Evolutionary conservation across 2,113 vertebrate genomes (phyloP).

Genomic region (Indicator indicator): DNA sequence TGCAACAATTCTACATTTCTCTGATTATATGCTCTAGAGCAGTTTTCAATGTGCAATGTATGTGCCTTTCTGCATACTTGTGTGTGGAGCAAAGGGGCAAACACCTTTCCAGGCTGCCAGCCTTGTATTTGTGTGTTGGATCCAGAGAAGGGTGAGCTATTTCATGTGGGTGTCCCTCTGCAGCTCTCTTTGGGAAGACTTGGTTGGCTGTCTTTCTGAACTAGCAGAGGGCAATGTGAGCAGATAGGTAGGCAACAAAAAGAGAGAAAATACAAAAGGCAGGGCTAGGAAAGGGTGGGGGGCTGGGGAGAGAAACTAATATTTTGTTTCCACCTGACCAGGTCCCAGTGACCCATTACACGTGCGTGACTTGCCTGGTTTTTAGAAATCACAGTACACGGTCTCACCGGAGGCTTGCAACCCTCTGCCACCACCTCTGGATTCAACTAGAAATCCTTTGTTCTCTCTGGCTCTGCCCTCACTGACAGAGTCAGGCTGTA

Average conservation of each 20-base stretch:
- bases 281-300: background rate
- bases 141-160: background rate
- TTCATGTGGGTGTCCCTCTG: background rate
- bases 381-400: background rate
- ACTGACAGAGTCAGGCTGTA: background rate
- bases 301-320: background rate
- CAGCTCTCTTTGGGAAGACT: background rate
- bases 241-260: rapidly evolving
- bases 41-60: background rate
- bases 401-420: background rate
- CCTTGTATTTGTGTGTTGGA: background rate
- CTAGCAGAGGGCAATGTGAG: background rate
- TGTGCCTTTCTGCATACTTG: background rate
- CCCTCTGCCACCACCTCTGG: background rate
- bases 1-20: too few relatives aligned
- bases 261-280: background rate
- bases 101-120: background rate
- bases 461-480: background rate
- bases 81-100: background rate
- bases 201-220: background rate
- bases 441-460: constrained; percentile 21
- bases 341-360: constrained; percentile 29
- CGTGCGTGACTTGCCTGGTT: constrained; percentile 12
- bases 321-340: constrained; percentile 42
- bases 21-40: background rate